phyloP scores from a whole-genome alignment of 2,113 vertebrate species.

The Amphilophus citrinellus region DNA sequence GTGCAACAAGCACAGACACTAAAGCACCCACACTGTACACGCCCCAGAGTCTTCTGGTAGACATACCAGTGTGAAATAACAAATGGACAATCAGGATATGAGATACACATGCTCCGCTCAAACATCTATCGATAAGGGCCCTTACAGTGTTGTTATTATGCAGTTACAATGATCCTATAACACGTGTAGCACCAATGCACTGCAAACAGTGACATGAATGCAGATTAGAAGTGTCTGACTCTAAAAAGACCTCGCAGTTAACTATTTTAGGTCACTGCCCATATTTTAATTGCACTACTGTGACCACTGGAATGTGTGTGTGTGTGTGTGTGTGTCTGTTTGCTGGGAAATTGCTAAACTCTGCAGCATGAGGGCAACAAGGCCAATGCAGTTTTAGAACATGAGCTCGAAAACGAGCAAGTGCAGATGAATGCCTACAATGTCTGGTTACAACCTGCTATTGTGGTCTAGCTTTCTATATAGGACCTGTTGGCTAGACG shows the following conservation, averaged over 20 bases:
- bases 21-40: background rate
- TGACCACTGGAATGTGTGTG: conserved; percentile 51
- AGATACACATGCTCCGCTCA: background rate
- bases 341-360: conserved; percentile 35
- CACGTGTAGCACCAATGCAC: background rate
- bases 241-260: conserved; percentile 18
- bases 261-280: conserved; percentile 4
- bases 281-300: conserved; percentile 40
- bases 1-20: background rate
- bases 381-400: conserved; percentile 37
- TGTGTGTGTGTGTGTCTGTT: conserved; percentile 22
- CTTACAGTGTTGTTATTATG: background rate
- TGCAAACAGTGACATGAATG: background rate
- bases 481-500: conserved; percentile 43
- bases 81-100: background rate
- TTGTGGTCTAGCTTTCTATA: conserved; percentile 68
- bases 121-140: background rate
- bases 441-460: conserved; percentile 71
- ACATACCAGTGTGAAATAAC: background rate
- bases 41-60: background rate
- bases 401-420: conserved; percentile 43
- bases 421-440: conserved; percentile 63
- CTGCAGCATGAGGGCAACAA: conserved; percentile 27
- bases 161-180: background rate
- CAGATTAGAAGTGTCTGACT: background rate